A percentile compares a stretch with the other conserved stretches of the same genome.
Conservation (phyloP, 2,888 invertebrate genomes). For the Dynastes tityus region DNA sequence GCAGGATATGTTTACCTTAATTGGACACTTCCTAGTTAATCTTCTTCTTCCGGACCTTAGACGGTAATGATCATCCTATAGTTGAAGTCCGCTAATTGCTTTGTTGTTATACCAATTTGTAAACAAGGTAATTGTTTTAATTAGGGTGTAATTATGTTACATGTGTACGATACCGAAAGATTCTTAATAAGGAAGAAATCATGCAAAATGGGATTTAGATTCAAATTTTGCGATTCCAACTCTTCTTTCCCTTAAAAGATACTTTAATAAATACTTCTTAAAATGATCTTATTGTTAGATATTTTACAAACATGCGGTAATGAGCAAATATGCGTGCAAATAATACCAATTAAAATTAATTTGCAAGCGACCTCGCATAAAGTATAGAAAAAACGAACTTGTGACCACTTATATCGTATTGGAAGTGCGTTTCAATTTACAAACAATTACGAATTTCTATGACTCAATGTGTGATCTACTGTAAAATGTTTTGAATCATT, state of each 20-base stretch:
- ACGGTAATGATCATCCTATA: not conserved
- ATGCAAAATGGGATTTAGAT: too few relatives aligned
- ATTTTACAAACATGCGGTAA: too few relatives aligned
- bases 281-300: too few relatives aligned
- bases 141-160: not conserved
- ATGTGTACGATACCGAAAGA: too few relatives aligned
- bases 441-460: not conserved
- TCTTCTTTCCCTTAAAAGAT: too few relatives aligned
- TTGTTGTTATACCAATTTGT: not conserved
- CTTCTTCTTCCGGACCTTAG: not conserved
- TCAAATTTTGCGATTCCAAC: too few relatives aligned
- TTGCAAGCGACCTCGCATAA: not conserved
- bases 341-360: not conserved
- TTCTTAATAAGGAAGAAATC: too few relatives aligned
- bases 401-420: constrained; percentile 2
- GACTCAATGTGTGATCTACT: not conserved
- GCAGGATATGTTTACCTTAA: not conserved
- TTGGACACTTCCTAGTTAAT: not conserved
- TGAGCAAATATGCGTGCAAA: too few relatives aligned
- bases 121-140: constrained; percentile 15
- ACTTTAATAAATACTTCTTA: too few relatives aligned
- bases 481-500: not conserved
- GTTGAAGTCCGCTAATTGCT: not conserved
- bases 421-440: not conserved
- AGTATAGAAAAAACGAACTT: not conserved